Base-by-base conservation (phyloP, 2,888 invertebrate species). In the Apoda limacodes region DNA sequence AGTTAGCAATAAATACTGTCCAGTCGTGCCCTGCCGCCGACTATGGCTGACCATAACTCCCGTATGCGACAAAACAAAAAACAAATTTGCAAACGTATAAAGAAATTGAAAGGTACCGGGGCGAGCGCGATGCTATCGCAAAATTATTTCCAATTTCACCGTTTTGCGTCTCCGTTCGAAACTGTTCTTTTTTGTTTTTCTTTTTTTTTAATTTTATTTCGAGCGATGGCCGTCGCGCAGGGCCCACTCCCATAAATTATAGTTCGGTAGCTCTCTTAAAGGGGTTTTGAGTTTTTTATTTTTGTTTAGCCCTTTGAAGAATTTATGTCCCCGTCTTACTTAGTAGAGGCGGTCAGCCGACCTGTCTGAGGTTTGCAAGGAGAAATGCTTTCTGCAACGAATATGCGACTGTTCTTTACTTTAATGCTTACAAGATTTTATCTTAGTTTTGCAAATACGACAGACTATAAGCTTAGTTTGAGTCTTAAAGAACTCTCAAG, bases 71-170 rank as follows among this genome's bases (percentile, higher is more conserved):
- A 56, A 55, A 60, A 60, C 43, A 59, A 61, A 61, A 67, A 55
- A 52, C 52, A 59, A 63, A 67, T 66, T 66, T 66, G 68, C 71
- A 67, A 70, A 70, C 65, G 62, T 60, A 65, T 66, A 67, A 66
- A 72, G 67, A 69, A 69, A 75, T 68, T 68, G 74, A 72, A 72
- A 74, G 71, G 70, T 65, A 71, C 74, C 72, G 67, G 61, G 58
- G 49, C 56, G 56, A 17, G 17, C 56, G 48, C 62, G 80, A 80
- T 80, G 65, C 58, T 76, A 80, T 80, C 80, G 67, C 62, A 52
- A 76, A 78, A 78, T 76, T 70, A 78, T 80, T 78, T 75, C 75
- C 72, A 76, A 80, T 80, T 80, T 80, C 75, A 74, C 78, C 80
- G 65, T 75, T 75, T 75, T 68, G 75, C 74, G 65, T 64, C 67